Conservation (phyloP, 2,797 vertebrate species). For the Urocyon cinereoargenteus region DNA sequence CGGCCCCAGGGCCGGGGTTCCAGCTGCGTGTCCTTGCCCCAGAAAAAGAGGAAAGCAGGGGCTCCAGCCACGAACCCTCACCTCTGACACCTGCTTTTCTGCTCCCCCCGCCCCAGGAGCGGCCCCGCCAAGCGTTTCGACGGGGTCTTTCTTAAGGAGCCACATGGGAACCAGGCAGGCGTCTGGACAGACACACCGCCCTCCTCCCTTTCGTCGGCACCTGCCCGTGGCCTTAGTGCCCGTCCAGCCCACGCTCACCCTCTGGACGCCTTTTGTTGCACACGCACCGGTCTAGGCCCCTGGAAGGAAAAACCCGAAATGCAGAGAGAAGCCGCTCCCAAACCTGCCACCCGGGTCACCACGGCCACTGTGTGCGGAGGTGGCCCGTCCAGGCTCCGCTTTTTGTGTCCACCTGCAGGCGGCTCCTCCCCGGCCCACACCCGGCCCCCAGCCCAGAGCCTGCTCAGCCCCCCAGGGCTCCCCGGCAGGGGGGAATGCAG, state of each 20-base stretch:
- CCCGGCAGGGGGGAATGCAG: no score
- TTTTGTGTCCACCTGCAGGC: neutral
- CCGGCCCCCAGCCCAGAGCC: neutral
- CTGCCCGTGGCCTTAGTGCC: neutral
- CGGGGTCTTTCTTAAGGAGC: neutral
- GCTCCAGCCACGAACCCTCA: neutral
- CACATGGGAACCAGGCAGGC: neutral
- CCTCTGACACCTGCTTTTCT: neutral
- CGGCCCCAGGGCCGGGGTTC: neutral
- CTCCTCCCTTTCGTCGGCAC: neutral
- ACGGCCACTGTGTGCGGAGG: neutral
- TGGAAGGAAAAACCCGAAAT: slow-evolving; percentile 45
- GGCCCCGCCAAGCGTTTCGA: neutral
- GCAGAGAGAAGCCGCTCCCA: neutral
- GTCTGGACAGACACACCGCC: neutral
- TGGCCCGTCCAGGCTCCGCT: neutral
- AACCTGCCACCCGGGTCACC: neutral
- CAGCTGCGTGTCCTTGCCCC: neutral
- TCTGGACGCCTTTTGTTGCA: neutral
- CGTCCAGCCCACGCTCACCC: neutral
- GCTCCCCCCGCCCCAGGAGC: neutral
- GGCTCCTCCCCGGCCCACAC: neutral
- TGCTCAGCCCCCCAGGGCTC: no score
- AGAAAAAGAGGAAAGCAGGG: neutral
- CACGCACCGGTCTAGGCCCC: neutral